These are phyloP conservation scores for Lacerta agilis DNA, from an alignment of 2,797 vertebrate genomes.

Conservation along the genomic window DNA sequence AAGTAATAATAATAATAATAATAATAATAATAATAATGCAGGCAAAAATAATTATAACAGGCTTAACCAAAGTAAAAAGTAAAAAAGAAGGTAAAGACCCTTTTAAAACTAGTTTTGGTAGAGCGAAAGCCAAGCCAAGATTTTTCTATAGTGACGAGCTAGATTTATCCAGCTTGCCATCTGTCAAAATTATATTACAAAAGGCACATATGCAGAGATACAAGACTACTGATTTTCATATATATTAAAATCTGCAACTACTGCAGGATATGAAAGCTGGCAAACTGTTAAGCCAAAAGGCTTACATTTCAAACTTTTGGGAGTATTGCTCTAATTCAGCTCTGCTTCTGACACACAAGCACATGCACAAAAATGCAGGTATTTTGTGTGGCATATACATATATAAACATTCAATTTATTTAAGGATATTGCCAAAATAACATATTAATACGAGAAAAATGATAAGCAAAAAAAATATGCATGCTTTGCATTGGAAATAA, in stretches of 20 bases:
- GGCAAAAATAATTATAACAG: constrained; percentile 61
- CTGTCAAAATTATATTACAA: constrained; percentile 90
- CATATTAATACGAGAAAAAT: neutral
- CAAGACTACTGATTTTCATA: constrained; percentile 97
- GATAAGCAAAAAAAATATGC: neutral
- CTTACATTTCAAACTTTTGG: constrained; percentile 82
- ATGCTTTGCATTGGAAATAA: rapidly evolving
- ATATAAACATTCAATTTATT: constrained; percentile 25
- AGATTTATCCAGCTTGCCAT: constrained; percentile 83
- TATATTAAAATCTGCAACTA: constrained; percentile 96
- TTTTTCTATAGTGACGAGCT: constrained; percentile 76
- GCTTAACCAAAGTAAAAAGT: constrained; percentile 72
- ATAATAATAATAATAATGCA: constrained; percentile 67
- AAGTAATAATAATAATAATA: constrained; percentile 68
- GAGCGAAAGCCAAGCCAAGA: constrained; percentile 79
- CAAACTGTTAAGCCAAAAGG: constrained; percentile 80
- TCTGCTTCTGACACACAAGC: constrained; percentile 50
- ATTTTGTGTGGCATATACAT: neutral
- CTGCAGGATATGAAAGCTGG: constrained; percentile 87
- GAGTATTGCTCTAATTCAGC: constrained; percentile 76
- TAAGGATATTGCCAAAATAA: neutral
- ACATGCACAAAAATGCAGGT: neutral
- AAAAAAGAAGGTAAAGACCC: constrained; percentile 70
- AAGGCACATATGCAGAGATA: constrained; percentile 88
- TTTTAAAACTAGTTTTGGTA: constrained; percentile 82